phyloP scores from a whole-genome alignment of 2,113 vertebrate species.

The Lota lota region DNA sequence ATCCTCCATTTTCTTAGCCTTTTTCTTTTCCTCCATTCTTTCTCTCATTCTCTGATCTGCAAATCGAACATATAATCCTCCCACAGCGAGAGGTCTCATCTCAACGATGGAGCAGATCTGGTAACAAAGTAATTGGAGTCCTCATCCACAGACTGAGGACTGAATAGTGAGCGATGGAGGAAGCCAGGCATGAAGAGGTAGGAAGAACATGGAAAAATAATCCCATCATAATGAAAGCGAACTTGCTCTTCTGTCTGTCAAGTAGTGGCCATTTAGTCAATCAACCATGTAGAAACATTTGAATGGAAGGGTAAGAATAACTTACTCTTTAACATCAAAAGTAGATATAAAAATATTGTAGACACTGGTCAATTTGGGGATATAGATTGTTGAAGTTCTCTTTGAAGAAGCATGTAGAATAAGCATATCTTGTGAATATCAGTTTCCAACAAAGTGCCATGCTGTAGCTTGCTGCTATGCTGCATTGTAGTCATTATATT shows the following conservation, averaged over 20 bases:
- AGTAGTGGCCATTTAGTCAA: conserved; percentile 48
- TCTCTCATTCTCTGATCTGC: conserved; percentile 2
- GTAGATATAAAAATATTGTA: no score
- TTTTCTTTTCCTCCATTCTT: conserved; percentile 5
- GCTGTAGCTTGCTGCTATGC: conserved; percentile 45
- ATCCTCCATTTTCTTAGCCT: not conserved
- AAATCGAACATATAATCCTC: conserved; percentile 61
- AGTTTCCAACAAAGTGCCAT: conserved; percentile 7
- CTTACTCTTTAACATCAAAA: no score
- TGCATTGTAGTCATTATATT: conserved; percentile 42
- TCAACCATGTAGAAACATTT: conserved; percentile 32
- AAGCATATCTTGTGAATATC: no score
- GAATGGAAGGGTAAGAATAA: no score
- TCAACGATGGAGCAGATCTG: conserved; percentile 67
- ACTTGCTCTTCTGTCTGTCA: conserved; percentile 33
- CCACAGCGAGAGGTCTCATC: conserved; percentile 60
- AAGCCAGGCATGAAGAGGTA: conserved; percentile 1
- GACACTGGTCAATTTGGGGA: no score
- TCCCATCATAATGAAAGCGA: conserved; percentile 48
- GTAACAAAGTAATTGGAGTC: conserved; percentile 63
- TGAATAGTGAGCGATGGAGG: conserved; percentile 7
- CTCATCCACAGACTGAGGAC: conserved; percentile 55
- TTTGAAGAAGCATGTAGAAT: no score
- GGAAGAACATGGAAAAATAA: conserved; percentile 18
- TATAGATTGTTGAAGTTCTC: no score